Percentiles rank a stretch among this genome's conserved stretches.
Conservation (phyloP, 37 sponge, comb jelly and placozoan genomes). For the Diacarnus erythraeanus region DNA sequence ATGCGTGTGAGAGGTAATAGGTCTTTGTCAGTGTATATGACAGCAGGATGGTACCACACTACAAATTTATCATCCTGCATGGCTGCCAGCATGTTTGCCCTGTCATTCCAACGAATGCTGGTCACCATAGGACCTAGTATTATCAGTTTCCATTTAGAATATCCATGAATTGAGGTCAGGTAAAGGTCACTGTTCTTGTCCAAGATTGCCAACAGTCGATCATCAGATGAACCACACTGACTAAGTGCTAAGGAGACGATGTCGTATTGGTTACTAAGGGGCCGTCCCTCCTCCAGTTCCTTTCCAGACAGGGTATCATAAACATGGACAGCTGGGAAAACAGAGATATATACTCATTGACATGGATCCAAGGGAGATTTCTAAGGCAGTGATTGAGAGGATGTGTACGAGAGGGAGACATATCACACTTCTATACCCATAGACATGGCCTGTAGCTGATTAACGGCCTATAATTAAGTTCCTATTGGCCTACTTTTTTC, state of each 20-base stretch:
- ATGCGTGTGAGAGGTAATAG: conserved; percentile 70
- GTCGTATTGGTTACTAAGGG: conserved; percentile 51
- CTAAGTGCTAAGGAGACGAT: conserved; percentile 67
- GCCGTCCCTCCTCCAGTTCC: conserved; percentile 58
- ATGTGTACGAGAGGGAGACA: too few relatives aligned
- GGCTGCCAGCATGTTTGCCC: conserved; percentile 85
- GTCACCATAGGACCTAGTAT: conserved; percentile 79
- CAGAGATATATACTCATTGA: too few relatives aligned
- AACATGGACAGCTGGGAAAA: conserved; percentile 66
- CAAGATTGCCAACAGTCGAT: conserved; percentile 73
- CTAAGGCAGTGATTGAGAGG: too few relatives aligned
- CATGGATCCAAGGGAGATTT: too few relatives aligned
- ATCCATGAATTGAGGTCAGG: conserved; percentile 47
- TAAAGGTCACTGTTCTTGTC: conserved; percentile 95
- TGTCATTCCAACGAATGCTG: conserved; percentile 80
- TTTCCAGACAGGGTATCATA: conserved; percentile 82
- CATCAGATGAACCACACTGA: conserved; percentile 51
- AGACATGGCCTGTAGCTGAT: too few relatives aligned
- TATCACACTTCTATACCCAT: too few relatives aligned
- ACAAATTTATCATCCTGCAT: conserved; percentile 81
- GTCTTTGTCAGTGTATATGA: conserved; percentile 86
- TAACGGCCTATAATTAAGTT: too few relatives aligned
- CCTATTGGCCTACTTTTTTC: conserved; percentile 68
- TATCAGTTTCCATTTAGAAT: not conserved
- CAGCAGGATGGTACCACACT: conserved; percentile 90